Evolutionary conservation across 2,113 vertebrate species (phyloP).

Genomic region (Daboia siamensis): DNA sequence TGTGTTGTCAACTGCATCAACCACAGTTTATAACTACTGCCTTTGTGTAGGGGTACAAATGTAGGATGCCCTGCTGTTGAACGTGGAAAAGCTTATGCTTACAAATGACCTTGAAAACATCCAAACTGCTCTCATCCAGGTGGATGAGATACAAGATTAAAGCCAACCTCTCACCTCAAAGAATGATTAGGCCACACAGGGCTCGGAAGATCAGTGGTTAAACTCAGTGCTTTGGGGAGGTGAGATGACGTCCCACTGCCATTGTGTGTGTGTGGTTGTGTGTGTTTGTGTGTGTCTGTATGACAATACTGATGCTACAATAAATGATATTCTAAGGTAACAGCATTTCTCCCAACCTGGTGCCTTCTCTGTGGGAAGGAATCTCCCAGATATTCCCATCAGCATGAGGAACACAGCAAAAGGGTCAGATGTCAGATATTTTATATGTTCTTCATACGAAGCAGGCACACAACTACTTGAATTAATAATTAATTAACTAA

Average conservation of each 20-base stretch:
- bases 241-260: background rate
- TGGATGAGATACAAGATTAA: background rate
- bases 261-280: background rate
- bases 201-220: background rate
- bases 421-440: background rate
- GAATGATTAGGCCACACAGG: background rate
- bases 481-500: background rate
- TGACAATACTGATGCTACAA: background rate
- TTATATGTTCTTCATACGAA: background rate
- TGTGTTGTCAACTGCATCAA: background rate
- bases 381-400: background rate
- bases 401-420: background rate
- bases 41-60: background rate
- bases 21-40: background rate
- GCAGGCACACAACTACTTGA: background rate
- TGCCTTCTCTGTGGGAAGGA: background rate
- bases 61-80: constrained; percentile 1
- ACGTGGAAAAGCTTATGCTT: background rate
- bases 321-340: background rate
- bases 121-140: background rate
- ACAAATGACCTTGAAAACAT: constrained; percentile 6
- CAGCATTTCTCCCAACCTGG: background rate
- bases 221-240: background rate
- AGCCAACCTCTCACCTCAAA: background rate
- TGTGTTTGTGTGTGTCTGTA: background rate